Percentiles rank a stretch among this genome's conserved stretches.
These are phyloP conservation scores for Laspeyria flexula DNA, from an alignment of 2,888 invertebrate species.

Conservation along the genomic window DNA sequence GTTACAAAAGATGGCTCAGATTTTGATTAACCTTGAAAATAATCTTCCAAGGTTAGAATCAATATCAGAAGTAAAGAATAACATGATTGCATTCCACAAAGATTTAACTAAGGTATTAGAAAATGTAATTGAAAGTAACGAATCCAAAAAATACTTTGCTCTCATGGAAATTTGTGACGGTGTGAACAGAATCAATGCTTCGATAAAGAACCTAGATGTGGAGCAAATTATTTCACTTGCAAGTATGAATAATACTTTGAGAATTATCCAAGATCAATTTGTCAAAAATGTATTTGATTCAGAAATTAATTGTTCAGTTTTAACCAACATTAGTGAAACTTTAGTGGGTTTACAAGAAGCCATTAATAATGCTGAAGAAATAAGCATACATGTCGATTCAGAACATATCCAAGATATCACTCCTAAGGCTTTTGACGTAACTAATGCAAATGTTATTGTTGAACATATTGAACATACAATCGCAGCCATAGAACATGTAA, in stretches of 20 bases:
- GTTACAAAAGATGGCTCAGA: slow-evolving; percentile 79
- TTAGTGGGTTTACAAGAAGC: slow-evolving; percentile 65
- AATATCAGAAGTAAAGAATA: slow-evolving; percentile 57
- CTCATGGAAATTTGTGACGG: slow-evolving; percentile 75
- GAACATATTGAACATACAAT: slow-evolving; percentile 73
- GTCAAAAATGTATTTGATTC: slow-evolving; percentile 65
- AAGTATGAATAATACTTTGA: slow-evolving; percentile 68
- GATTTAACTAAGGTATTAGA: slow-evolving; percentile 85
- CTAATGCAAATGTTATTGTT: slow-evolving; percentile 59
- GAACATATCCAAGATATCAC: slow-evolving; percentile 64
- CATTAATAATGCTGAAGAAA: slow-evolving; percentile 66
- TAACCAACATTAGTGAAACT: slow-evolving; percentile 63
- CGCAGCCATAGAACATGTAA: slow-evolving; percentile 65
- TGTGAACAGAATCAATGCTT: slow-evolving; percentile 67
- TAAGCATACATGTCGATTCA: slow-evolving; percentile 59
- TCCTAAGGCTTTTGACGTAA: slow-evolving; percentile 32
- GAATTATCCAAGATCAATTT: slow-evolving; percentile 66
- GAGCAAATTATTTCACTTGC: slow-evolving; percentile 62
- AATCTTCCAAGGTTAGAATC: slow-evolving; percentile 64
- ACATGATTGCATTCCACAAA: slow-evolving; percentile 76
- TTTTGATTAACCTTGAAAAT: slow-evolving; percentile 74
- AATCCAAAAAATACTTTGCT: slow-evolving; percentile 69
- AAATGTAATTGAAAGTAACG: slow-evolving; percentile 83
- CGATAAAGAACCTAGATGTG: slow-evolving; percentile 63
- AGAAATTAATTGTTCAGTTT: slow-evolving; percentile 64